Evolutionary conservation across 2,797 vertebrate genomes (phyloP), one percentile per base, ranked within the genome.

Genomic region (Clamator glandarius): DNA sequence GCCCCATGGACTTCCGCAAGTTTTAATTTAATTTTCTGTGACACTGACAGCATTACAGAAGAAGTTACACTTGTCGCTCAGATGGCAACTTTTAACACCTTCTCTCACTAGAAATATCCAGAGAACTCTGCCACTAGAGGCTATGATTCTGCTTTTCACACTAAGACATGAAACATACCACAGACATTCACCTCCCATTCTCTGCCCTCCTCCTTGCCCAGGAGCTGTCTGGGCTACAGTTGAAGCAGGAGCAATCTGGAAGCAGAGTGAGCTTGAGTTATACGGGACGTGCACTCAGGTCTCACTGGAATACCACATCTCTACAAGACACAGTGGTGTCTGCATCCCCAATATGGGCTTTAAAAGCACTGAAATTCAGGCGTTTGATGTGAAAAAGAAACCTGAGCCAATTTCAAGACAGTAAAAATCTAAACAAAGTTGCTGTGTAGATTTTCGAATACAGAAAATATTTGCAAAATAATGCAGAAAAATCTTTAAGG

Each of bases 241-340:
- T 28, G 18, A 12, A 35, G 51, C 20, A 41, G 33, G 12, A 62
- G 29, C 8, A 2, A 21, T 7, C 3, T 2, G 10, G 28, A 16
- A 82, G 50, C 17, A 76, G n/a, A 72, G n/a, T 6, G 67, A 87
- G n/a, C 10, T 25, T 25, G 11, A 19, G 57, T 55, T 16, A 55
- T 4, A 2, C 36, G 31, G 39, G 8, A 57, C 33, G 35, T 0
- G 1, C 12, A 1, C 39, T 51, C 29, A 9, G 33, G 20, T 64
- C 58, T 24, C 64, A 20, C 52, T 31, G 15, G 24, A 70, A 20
- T 9, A 35, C 10, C 9, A 25, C 33, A 55, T 16, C 25, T 15
- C 26, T 61, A 15, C n/a, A 25, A 29, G 15, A 26, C 51, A 6
- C 1, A 0, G 3, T 19, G 11, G 8, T 25, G 18, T 39, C 84